Conservation (phyloP, 2,113 vertebrate genomes). For the Myanophis thanlyinensis region DNA sequence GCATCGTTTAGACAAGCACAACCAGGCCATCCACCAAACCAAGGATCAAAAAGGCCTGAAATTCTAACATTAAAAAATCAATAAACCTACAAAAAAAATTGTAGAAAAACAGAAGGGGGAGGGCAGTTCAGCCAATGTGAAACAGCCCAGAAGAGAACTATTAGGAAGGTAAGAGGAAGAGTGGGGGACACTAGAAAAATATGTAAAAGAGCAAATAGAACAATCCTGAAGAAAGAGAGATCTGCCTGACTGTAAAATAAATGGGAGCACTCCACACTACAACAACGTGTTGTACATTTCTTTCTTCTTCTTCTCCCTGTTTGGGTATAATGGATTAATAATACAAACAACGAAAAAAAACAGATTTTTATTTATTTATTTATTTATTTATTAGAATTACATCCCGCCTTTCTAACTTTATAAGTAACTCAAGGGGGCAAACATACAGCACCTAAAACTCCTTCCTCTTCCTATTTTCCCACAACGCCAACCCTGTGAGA, state of each 20-base stretch:
- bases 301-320: neutral
- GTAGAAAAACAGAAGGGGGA: neutral
- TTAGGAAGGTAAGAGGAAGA: neutral
- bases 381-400: neutral
- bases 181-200: neutral
- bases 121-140: neutral
- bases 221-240: neutral
- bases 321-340: neutral
- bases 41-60: neutral
- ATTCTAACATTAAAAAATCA: neutral
- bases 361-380: neutral
- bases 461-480: neutral
- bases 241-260: neutral
- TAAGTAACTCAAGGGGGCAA: neutral
- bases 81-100: neutral
- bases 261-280: neutral
- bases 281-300: neutral
- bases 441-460: neutral
- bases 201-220: neutral
- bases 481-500: neutral
- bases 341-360: too few relatives aligned
- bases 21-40: neutral
- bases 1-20: neutral
- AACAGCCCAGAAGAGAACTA: neutral
- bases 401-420: neutral